Evolutionary conservation across 2,797 vertebrate genomes (phyloP).

Genomic region (Lycodopsis pacificus): DNA sequence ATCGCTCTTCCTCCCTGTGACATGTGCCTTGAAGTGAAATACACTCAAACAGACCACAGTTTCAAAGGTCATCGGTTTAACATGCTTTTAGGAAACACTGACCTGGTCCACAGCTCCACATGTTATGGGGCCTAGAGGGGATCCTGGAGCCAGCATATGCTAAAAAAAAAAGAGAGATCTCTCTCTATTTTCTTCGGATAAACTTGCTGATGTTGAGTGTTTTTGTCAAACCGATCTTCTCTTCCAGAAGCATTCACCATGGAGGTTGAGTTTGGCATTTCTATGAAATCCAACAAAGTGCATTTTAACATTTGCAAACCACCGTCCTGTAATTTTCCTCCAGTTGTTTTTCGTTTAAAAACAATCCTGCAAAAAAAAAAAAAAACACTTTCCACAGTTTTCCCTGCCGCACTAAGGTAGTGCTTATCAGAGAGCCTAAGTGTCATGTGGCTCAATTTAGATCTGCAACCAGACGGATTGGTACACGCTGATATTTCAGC

Average conservation of each 20-base stretch:
- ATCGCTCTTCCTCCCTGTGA: neutral
- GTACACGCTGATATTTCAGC: constrained; percentile 29
- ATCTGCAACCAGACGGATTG: constrained; percentile 29
- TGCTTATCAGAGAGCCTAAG: constrained; percentile 45
- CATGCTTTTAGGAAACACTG: constrained; percentile 40
- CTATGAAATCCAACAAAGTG: constrained; percentile 43
- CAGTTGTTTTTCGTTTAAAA: constrained; percentile 51
- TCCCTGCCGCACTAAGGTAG: constrained; percentile 41
- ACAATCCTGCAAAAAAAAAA: constrained; percentile 24
- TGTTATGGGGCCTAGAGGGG: constrained; percentile 28
- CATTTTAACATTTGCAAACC: constrained; percentile 50
- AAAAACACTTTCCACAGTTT: constrained; percentile 26
- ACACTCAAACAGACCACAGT: constrained; percentile 38
- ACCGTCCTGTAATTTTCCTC: constrained; percentile 49
- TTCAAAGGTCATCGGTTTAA: constrained; percentile 53
- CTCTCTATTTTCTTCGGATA: constrained; percentile 32
- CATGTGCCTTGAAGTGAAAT: constrained; percentile 47
- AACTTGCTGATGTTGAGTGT: constrained; percentile 20
- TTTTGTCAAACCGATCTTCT: constrained; percentile 54
- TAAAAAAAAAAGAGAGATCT: constrained; percentile 14
- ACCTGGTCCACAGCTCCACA: constrained; percentile 24
- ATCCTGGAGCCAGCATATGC: constrained; percentile 23
- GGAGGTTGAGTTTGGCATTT: constrained; percentile 47
- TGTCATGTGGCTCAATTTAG: constrained; percentile 51
- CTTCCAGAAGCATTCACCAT: constrained; percentile 49